Base-by-base conservation (phyloP, 2,888 invertebrate genomes). In the Lycaena phlaeas region DNA sequence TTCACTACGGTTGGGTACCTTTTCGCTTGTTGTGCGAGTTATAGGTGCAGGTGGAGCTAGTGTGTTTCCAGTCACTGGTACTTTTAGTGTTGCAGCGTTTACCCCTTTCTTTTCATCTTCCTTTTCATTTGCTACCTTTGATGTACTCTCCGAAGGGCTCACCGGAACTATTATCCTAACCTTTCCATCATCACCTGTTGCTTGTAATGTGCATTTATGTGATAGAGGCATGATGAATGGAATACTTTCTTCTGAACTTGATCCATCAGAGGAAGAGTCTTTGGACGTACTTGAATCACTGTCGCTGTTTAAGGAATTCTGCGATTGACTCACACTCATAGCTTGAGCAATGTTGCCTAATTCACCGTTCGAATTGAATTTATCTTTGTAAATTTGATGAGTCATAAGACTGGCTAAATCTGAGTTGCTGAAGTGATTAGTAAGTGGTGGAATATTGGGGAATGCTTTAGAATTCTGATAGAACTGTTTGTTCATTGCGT, bases 1-100 rank as follows among this genome's bases (percentile, higher is more conserved):
- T 64, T 94, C 94, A 70, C 92, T 94, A 40, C 93, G 88, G 62
- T 94, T 92, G 3, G 94, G 93, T 45, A 94, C 91, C 68, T 93
- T 92, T 60, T 94, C 95, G 73, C 94, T 94, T 18, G 94, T 94
- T 36, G 92, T 91, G 52, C 95, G 86, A 0, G 90, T 90, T 49
- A 92, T 92, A 30, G 88, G 87, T 3, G 88, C 86, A 2, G 89
- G 86, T 14, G 89, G 88, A 22, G 89, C 89, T 6, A 57, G 77
- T 59, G 45, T 77, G 46, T 54, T 81, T 0, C 56, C 59, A 64
- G 50, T 68, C 50, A 57, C 81, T 48, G 73, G 86, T 25, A 90
- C 87, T 43, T 87, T 85, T 14, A 91, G 68, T 27, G 87, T 86
- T 6, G 87, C 76, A 6, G 88, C 82, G 40, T 68, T 64, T 0